These are phyloP conservation scores for Pyralis farinalis DNA, from an alignment of 2,888 invertebrate genomes.

Conservation along the genomic window DNA sequence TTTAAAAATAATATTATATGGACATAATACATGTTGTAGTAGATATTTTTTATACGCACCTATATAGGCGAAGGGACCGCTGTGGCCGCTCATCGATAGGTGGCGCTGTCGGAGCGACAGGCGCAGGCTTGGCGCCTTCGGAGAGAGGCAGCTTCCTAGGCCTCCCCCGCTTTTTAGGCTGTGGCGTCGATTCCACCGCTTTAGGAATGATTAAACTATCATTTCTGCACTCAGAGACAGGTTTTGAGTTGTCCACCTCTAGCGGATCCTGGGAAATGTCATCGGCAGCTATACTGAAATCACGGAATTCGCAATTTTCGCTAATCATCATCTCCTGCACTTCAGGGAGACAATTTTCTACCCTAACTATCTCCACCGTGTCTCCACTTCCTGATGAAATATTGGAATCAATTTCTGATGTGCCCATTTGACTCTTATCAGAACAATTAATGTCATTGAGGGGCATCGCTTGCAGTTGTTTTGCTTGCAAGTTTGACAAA, in stretches of 20 bases:
- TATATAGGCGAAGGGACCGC: conserved; percentile 64
- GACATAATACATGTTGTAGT: too few relatives aligned
- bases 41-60: too few relatives aligned
- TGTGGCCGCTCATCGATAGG: conserved; percentile 73
- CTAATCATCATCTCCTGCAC: conserved; percentile 67
- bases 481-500: conserved; percentile 65
- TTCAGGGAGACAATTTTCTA: conserved; percentile 51
- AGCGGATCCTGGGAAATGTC: conserved; percentile 70
- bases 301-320: conserved; percentile 68
- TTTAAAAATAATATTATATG: too few relatives aligned
- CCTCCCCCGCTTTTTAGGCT: conserved; percentile 70
- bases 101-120: conserved; percentile 47
- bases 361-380: conserved; percentile 42
- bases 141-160: conserved; percentile 66
- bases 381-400: conserved; percentile 60
- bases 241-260: conserved; percentile 50
- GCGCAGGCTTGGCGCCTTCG: conserved; percentile 48
- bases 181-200: conserved; percentile 53
- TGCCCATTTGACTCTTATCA: conserved; percentile 44
- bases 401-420: conserved; percentile 53
- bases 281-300: conserved; percentile 50
- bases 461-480: conserved; percentile 58
- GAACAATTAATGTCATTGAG: conserved; percentile 49
- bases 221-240: conserved; percentile 24
- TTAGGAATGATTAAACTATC: conserved; percentile 38